These are phyloP conservation scores for Boleophthalmus pectinirostris DNA, from an alignment of 2,113 vertebrate genomes.

Conservation along the genomic window DNA sequence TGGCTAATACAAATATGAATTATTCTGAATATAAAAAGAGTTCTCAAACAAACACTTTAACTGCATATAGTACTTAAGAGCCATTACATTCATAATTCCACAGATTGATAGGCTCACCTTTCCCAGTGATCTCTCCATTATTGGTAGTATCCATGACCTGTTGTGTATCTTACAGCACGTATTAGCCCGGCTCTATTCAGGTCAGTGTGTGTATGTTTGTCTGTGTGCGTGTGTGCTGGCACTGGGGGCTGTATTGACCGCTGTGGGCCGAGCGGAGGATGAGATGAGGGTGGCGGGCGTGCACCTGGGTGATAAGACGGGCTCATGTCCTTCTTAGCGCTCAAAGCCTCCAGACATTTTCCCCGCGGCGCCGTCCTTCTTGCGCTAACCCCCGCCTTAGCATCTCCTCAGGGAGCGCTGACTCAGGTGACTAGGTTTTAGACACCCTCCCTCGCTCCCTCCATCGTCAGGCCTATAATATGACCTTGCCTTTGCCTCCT, in stretches of 20 bases:
- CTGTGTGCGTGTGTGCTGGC: constrained; percentile 21
- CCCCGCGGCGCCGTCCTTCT: constrained; percentile 45
- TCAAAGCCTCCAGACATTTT: constrained; percentile 39
- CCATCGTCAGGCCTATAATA: constrained; percentile 48
- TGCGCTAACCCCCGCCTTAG: constrained; percentile 41
- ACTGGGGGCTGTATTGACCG: constrained; percentile 64
- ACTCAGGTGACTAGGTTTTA: constrained; percentile 82
- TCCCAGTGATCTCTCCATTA: constrained; percentile 3
- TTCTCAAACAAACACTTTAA: neutral
- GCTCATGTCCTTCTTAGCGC: constrained; percentile 76
- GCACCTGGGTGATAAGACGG: constrained; percentile 69
- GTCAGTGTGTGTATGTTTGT: constrained; percentile 48
- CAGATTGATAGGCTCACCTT: neutral
- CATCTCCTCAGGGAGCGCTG: constrained; percentile 78
- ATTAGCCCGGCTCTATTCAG: constrained; percentile 48
- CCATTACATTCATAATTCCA: neutral
- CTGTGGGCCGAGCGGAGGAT: constrained; percentile 65
- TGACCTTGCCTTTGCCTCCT: constrained; percentile 78
- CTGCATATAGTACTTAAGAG: neutral
- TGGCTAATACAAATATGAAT: no score
- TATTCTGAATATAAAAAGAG: neutral
- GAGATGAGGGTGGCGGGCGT: constrained; percentile 71
- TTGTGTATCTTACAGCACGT: constrained; percentile 31
- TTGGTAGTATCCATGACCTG: constrained; percentile 16
- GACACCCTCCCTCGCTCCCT: constrained; percentile 44